phyloP scores from a whole-genome alignment of 92 coral and sea anemone genomes.

The Porites evermanni region DNA sequence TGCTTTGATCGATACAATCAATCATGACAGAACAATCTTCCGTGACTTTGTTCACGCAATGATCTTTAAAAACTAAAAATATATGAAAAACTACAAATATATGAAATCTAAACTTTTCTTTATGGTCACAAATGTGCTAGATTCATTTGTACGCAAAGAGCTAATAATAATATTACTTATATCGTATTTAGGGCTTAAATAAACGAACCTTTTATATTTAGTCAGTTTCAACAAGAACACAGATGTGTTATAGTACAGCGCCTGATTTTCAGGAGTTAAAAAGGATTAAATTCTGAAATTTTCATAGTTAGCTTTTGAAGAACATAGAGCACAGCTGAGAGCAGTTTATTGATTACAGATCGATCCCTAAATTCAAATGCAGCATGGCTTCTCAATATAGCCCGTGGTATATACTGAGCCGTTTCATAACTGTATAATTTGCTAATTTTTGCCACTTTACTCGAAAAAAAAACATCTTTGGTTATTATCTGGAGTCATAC shows the following conservation, averaged over 20 bases:
- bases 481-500: no score
- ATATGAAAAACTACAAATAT: not conserved
- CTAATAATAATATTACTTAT: not conserved
- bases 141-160: not conserved
- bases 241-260: not conserved
- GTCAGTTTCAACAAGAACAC: not conserved
- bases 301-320: no score
- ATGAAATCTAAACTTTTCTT: not conserved
- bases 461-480: no score
- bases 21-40: not conserved
- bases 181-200: not conserved
- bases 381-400: no score
- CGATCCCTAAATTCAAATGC: no score
- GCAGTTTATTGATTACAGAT: no score
- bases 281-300: no score
- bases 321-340: no score
- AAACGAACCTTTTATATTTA: not conserved
- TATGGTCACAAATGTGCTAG: not conserved
- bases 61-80: not conserved
- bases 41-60: not conserved
- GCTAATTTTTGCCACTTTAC: no score
- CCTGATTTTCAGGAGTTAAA: no score
- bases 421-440: no score
- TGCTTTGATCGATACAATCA: not conserved
- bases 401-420: no score